phyloP scores from a whole-genome alignment of 2,797 vertebrate genomes.

The Paramormyrops hopkinsi region DNA sequence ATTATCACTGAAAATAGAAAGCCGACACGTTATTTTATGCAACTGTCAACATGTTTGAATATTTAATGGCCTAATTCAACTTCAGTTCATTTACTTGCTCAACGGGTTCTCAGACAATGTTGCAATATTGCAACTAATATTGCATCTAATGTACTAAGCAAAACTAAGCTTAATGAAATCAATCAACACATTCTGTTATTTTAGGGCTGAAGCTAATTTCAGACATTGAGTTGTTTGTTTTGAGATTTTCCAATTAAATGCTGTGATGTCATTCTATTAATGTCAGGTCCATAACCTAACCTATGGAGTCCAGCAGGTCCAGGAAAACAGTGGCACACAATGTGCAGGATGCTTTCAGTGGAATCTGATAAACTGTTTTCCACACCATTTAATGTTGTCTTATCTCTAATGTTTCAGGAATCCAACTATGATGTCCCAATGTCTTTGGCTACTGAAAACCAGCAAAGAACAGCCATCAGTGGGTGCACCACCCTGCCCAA shows the following conservation, averaged over 20 bases:
- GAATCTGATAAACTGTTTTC: neutral
- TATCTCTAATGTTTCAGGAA: slow-evolving; percentile 47
- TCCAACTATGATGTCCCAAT: slow-evolving; percentile 54
- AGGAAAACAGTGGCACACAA: neutral
- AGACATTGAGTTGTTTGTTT: neutral
- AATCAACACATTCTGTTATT: neutral
- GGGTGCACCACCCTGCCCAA: slow-evolving; percentile 65
- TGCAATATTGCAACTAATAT: neutral
- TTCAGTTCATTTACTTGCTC: neutral
- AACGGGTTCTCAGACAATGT: neutral
- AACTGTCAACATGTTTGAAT: neutral
- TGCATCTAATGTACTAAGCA: neutral
- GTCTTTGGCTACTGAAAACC: slow-evolving; percentile 38
- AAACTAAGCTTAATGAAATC: neutral
- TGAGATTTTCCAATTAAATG: neutral
- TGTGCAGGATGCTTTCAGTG: neutral
- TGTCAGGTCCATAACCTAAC: neutral
- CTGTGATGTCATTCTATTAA: neutral
- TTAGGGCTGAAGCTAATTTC: neutral
- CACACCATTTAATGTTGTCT: slow-evolving; percentile 47
- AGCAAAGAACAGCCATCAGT: slow-evolving; percentile 33
- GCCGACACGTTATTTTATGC: neutral
- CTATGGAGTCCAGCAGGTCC: neutral
- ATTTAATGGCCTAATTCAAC: neutral
- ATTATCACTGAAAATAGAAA: neutral